phyloP scores from a whole-genome alignment of 2,888 invertebrate genomes.

The Steinernema scapterisci region DNA sequence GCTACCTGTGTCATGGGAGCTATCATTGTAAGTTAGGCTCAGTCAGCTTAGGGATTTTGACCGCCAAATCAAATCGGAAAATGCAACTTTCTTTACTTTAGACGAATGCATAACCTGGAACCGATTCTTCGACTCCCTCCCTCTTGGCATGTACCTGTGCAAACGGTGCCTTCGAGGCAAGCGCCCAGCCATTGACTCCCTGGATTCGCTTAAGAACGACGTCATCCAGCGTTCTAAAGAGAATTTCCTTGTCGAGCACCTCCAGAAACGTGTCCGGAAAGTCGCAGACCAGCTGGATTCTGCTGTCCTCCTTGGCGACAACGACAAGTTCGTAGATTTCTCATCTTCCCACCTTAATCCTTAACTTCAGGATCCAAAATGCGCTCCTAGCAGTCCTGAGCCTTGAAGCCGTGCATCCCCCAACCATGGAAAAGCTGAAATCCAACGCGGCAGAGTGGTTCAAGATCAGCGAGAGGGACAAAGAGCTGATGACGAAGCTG shows the following conservation, averaged over 20 bases:
- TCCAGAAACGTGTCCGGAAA: not conserved
- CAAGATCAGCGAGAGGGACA: conserved; percentile 2
- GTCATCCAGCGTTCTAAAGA: not conserved
- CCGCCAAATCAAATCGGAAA: no score
- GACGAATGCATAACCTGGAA: conserved; percentile 47
- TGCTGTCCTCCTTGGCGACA: not conserved
- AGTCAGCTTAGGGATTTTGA: no score
- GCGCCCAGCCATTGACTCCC: conserved; percentile 79
- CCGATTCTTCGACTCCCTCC: conserved; percentile 41
- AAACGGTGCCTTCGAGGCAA: conserved; percentile 85
- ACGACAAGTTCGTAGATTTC: not conserved
- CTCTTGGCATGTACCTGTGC: conserved; percentile 76
- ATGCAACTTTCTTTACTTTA: no score
- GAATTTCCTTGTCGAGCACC: not conserved
- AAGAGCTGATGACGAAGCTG: not conserved
- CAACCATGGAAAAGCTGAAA: not conserved
- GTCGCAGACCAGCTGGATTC: not conserved
- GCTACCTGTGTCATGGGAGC: conserved; percentile 92
- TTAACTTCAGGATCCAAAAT: not conserved
- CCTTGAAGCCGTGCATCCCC: conserved; percentile 5
- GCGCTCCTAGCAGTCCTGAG: not conserved
- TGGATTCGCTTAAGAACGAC: not conserved
- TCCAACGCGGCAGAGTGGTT: not conserved
- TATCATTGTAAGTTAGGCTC: conserved; percentile 78
- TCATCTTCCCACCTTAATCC: not conserved